phyloP scores from a whole-genome alignment of 2,113 vertebrate species.

The Anolis sagrei region DNA sequence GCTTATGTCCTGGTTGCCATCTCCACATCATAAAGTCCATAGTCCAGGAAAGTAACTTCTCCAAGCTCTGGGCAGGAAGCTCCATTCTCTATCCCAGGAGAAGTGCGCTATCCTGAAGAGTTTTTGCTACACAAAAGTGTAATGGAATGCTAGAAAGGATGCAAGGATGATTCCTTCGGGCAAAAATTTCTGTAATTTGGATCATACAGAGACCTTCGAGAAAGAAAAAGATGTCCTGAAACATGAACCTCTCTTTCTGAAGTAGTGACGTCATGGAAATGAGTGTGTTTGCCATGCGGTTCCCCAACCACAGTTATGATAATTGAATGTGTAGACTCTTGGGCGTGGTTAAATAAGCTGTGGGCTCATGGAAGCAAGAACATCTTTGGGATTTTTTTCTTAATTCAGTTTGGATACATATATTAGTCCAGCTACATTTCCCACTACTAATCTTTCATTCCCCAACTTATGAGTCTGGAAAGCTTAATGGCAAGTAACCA shows the following conservation, averaged over 20 bases:
- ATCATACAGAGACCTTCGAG: constrained; percentile 42
- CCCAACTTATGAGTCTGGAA: constrained; percentile 48
- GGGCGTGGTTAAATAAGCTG: constrained; percentile 28
- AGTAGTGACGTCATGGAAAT: constrained; percentile 61
- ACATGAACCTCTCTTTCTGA: constrained; percentile 56
- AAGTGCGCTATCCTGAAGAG: not conserved
- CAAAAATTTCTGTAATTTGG: constrained; percentile 43
- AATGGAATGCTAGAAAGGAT: constrained; percentile 26
- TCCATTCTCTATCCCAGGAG: not conserved
- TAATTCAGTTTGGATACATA: not conserved
- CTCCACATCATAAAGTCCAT: too few relatives aligned
- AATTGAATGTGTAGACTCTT: constrained; percentile 54
- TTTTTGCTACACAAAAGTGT: constrained; percentile 13
- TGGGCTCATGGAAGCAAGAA: constrained; percentile 43
- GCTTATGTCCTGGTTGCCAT: too few relatives aligned
- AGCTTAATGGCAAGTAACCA: constrained; percentile 51
- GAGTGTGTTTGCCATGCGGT: constrained; percentile 33
- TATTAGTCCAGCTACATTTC: constrained; percentile 54
- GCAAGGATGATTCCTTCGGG: constrained; percentile 31
- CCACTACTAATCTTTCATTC: constrained; percentile 52
- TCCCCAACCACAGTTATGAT: constrained; percentile 49
- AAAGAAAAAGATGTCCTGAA: constrained; percentile 46
- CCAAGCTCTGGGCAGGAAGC: not conserved
- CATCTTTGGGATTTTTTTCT: not conserved
- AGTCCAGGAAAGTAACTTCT: not conserved